These are phyloP conservation scores for Pyrrhosoma nymphula DNA, from an alignment of 2,888 invertebrate species.

Conservation along the genomic window DNA sequence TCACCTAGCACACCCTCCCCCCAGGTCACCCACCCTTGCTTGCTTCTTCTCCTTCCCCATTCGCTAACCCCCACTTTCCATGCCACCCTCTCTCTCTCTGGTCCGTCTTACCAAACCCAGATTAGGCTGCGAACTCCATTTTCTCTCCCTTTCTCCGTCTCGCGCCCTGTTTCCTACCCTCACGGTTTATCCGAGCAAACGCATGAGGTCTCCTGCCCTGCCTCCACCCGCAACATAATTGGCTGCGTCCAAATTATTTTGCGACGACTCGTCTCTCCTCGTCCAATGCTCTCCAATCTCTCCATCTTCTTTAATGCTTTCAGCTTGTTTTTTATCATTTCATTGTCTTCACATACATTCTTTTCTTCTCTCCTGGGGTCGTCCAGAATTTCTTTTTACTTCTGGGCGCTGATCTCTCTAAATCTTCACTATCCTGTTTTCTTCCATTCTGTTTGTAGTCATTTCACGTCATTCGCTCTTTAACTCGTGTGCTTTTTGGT, in stretches of 20 bases:
- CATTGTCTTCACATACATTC: too few species aligned
- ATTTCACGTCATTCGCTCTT: too few species aligned
- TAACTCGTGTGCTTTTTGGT: too few species aligned
- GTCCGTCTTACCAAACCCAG: constrained; percentile 54
- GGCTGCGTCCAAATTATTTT: neutral
- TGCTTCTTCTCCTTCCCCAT: neutral
- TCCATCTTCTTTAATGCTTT: too few species aligned
- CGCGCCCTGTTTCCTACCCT: neutral
- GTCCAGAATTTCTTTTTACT: too few species aligned
- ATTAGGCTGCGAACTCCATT: constrained; percentile 13
- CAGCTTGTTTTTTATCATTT: too few species aligned
- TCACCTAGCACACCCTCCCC: constrained; percentile 6
- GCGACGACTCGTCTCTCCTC: neutral
- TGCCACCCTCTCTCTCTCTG: neutral
- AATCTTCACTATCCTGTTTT: too few species aligned
- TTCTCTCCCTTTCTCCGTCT: neutral
- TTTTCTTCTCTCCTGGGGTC: too few species aligned
- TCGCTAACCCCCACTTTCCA: neutral
- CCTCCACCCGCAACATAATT: neutral
- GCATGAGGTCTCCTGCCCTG: neutral
- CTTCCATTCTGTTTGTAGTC: too few species aligned
- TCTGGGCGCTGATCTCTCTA: too few species aligned
- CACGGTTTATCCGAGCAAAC: neutral
- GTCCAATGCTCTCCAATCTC: neutral
- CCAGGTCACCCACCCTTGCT: neutral